Evolutionary conservation across 2,888 invertebrate species (phyloP).

Genomic region (Gymnocheta viridis): DNA sequence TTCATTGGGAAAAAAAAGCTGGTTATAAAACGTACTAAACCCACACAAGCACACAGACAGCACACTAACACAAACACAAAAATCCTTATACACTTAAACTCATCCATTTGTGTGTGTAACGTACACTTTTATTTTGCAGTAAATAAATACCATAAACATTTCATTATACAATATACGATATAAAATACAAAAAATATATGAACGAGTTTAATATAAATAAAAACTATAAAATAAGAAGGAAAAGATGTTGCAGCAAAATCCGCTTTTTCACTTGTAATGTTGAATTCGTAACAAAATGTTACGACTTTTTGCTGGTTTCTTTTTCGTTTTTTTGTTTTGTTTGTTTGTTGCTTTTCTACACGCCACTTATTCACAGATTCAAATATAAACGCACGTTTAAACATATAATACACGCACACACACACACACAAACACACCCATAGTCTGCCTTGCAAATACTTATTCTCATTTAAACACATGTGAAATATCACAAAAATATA

Average conservation of each 20-base stretch:
- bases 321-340: background rate
- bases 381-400: conserved; percentile 6
- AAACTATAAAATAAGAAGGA: conserved; percentile 49
- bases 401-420: background rate
- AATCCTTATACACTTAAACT: background rate
- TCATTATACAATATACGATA: conserved; percentile 49
- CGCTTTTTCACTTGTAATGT: conserved; percentile 54
- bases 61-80: background rate
- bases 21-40: conserved; percentile 49
- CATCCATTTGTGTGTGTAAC: background rate
- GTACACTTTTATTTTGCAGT: conserved; percentile 54
- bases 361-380: conserved; percentile 39
- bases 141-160: conserved; percentile 59
- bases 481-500: conserved; percentile 48
- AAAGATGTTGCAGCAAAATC: conserved; percentile 33
- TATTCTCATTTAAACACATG: conserved; percentile 16
- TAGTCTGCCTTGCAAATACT: background rate
- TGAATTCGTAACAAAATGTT: conserved; percentile 65
- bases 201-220: conserved; percentile 23
- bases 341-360: conserved; percentile 12
- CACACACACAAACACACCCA: background rate
- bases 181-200: conserved; percentile 3
- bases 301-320: conserved; percentile 42
- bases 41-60: background rate
- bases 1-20: conserved; percentile 2